phyloP scores from a whole-genome alignment of 1,140 invertebrate genomes.

The Heliothis subflexa region DNA sequence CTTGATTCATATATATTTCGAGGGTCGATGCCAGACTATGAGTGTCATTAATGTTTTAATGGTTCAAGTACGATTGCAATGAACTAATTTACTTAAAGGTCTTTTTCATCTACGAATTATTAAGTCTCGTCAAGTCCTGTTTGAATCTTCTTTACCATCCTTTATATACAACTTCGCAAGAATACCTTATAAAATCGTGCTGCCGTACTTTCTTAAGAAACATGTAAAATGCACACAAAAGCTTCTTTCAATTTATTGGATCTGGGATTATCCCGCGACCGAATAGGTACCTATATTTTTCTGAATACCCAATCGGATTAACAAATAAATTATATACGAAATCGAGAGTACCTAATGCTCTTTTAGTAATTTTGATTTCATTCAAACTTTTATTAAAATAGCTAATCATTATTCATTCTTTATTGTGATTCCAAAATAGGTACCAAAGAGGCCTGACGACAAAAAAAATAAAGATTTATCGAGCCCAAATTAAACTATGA shows the following conservation, averaged over 20 bases:
- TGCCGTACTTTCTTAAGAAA: slow-evolving; percentile 18
- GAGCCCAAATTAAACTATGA: no score
- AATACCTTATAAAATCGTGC: slow-evolving; percentile 1
- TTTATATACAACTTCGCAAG: not conserved
- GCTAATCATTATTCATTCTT: no score
- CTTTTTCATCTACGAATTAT: no score
- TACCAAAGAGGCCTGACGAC: no score
- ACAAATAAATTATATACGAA: slow-evolving; percentile 25
- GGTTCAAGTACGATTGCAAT: not conserved
- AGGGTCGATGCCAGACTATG: slow-evolving; percentile 34
- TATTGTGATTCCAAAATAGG: no score
- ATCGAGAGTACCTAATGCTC: not conserved
- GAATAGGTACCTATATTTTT: slow-evolving; percentile 34
- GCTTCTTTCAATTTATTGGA: slow-evolving; percentile 46
- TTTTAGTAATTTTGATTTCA: not conserved
- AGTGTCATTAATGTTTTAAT: slow-evolving; percentile 20
- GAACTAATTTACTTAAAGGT: not conserved
- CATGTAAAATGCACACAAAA: slow-evolving; percentile 33
- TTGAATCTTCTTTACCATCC: not conserved
- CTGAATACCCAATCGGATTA: slow-evolving; percentile 43
- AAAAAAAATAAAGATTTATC: no score
- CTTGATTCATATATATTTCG: slow-evolving; percentile 41
- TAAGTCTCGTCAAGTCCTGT: not conserved
- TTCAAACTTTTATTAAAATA: no score
- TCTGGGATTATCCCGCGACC: slow-evolving; percentile 32